Conservation (phyloP, 2,888 invertebrate genomes). For the Drosophila infuscata region DNA sequence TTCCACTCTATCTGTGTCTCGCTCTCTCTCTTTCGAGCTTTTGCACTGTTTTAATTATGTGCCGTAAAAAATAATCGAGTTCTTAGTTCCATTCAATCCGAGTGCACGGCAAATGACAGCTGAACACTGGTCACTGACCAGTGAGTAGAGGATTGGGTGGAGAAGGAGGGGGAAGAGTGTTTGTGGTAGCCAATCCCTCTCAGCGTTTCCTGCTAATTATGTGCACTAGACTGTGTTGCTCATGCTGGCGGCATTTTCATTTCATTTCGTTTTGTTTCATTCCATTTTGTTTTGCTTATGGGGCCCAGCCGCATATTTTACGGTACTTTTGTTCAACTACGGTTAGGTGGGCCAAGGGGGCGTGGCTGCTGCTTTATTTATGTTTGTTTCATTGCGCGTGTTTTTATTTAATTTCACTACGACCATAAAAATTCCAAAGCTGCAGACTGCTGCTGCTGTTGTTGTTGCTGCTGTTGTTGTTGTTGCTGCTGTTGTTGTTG, state of each 20-base stretch:
- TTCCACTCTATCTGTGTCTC: background rate
- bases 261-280: constrained; percentile 53
- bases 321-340: constrained; percentile 39
- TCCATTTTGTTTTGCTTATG: constrained; percentile 37
- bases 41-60: constrained; percentile 63
- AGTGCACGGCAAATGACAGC: constrained; percentile 49
- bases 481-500: constrained; percentile 1
- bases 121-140: constrained; percentile 67
- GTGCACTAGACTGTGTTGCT: constrained; percentile 73
- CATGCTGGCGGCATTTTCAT: constrained; percentile 54
- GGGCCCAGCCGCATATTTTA: constrained; percentile 34
- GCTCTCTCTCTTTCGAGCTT: constrained; percentile 1
- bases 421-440: constrained; percentile 60
- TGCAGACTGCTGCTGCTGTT: constrained; percentile 25
- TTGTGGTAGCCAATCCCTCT: constrained; percentile 27
- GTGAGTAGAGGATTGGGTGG: constrained; percentile 10
- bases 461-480: background rate
- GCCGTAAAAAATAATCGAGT: constrained; percentile 78
- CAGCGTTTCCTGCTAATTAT: constrained; percentile 61
- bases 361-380: constrained; percentile 51
- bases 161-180: accelerated
- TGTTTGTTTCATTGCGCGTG: constrained; percentile 70
- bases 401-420: constrained; percentile 75
- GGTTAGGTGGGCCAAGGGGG: background rate
- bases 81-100: constrained; percentile 69